These are phyloP conservation scores for Rhadinocentrus ornatus DNA, from an alignment of 2,797 vertebrate species.

Conservation along the genomic window DNA sequence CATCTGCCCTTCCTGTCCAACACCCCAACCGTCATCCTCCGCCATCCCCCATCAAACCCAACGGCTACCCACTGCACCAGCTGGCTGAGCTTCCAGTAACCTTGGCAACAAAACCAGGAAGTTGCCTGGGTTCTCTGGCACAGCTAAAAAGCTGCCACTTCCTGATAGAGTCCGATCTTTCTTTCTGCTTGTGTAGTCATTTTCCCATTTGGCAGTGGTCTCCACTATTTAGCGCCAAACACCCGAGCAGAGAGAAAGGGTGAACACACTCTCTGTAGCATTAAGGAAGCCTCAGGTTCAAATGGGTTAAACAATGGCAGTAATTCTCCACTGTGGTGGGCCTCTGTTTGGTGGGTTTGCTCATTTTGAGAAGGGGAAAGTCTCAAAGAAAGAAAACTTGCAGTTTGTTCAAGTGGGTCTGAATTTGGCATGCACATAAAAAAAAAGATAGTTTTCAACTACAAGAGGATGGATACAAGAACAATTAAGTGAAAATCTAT, in stretches of 20 bases:
- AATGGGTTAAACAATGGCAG: conserved; percentile 72
- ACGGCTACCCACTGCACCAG: conserved; percentile 67
- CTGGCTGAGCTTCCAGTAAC: conserved; percentile 77
- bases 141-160: conserved; percentile 80
- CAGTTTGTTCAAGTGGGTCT: conserved; percentile 63
- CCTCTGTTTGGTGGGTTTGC: conserved; percentile 70
- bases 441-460: neutral
- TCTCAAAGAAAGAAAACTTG: conserved; percentile 59
- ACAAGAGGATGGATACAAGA: conserved; percentile 29
- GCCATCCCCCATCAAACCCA: conserved; percentile 38
- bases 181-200: conserved; percentile 71
- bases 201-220: conserved; percentile 70
- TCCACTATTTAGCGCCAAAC: conserved; percentile 61
- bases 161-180: conserved; percentile 80
- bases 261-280: conserved; percentile 61
- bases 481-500: conserved; percentile 3
- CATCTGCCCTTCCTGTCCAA: conserved; percentile 31
- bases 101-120: conserved; percentile 81
- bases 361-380: conserved; percentile 66
- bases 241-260: conserved; percentile 64
- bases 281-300: conserved; percentile 70
- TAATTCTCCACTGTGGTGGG: conserved; percentile 65
- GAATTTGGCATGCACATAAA: conserved; percentile 47
- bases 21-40: conserved; percentile 61
- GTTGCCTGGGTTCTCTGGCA: conserved; percentile 77